Percentiles rank a stretch among this genome's conserved stretches.
phyloP scores from a whole-genome alignment of 2,888 invertebrate species.

The Eilema depressum region DNA sequence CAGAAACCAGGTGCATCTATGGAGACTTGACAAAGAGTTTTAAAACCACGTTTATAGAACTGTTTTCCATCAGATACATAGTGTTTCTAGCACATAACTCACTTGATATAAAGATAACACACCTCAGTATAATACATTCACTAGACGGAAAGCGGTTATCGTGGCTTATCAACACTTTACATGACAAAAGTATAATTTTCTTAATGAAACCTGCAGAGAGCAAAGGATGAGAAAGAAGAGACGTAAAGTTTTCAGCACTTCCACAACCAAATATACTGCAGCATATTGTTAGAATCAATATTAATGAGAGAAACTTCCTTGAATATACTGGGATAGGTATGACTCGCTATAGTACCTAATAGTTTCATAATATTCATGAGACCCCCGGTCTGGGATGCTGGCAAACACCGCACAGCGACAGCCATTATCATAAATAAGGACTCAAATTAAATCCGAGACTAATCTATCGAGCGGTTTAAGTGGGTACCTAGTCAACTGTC shows the following conservation, averaged over 20 bases:
- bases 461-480: neutral
- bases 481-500: slow-evolving; percentile 2
- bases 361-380: slow-evolving; percentile 4
- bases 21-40: no score
- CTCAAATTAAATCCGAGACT: neutral
- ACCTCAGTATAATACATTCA: no score
- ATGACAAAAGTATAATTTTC: no score
- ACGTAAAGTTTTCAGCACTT: neutral
- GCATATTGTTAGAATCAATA: neutral
- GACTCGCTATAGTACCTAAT: neutral
- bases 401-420: slow-evolving; percentile 1
- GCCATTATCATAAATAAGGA: neutral
- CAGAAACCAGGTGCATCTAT: no score
- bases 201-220: no score
- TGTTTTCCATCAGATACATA: no score
- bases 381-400: neutral
- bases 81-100: no score
- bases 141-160: no score
- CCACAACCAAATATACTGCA: neutral
- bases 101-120: no score
- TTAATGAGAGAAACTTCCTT: neutral
- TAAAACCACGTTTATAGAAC: no score
- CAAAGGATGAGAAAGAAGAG: no score
- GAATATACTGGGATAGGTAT: neutral
- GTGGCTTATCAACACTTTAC: no score